phyloP scores from a whole-genome alignment of 2,797 vertebrate species.

The Cetoscarus ocellatus region DNA sequence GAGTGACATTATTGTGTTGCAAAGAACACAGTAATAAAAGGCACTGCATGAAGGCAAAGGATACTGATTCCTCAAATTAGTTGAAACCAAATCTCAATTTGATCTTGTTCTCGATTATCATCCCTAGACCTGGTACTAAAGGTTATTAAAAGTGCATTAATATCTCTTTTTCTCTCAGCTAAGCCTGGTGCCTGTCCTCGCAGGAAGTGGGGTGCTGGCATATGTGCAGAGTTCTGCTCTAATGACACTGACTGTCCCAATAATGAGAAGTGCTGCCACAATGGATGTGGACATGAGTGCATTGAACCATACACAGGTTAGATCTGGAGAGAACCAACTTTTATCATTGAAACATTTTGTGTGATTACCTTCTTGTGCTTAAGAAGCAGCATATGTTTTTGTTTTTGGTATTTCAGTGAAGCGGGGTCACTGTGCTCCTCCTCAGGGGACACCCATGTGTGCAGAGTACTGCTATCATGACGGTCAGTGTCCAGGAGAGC shows the following conservation, averaged over 20 bases:
- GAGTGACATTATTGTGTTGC: no score
- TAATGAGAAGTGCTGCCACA: constrained; percentile 83
- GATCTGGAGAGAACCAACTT: neutral
- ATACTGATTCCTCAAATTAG: no score
- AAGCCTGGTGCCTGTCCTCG: constrained; percentile 82
- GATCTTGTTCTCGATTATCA: no score
- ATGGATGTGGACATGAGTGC: constrained; percentile 82
- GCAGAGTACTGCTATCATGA: constrained; percentile 83
- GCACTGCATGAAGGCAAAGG: no score
- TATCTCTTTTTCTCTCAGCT: constrained; percentile 53
- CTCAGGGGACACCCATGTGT: constrained; percentile 76
- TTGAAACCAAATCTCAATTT: no score
- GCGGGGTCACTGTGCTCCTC: constrained; percentile 73
- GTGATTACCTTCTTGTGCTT: neutral
- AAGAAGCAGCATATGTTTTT: constrained; percentile 9
- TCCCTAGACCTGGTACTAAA: neutral
- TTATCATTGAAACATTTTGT: neutral
- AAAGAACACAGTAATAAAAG: no score
- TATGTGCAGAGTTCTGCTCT: constrained; percentile 75
- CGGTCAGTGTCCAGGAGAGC: constrained; percentile 79
- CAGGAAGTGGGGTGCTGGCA: constrained; percentile 46
- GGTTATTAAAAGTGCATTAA: neutral
- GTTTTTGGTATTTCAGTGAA: constrained; percentile 73
- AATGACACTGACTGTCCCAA: constrained; percentile 78
- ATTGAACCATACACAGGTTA: constrained; percentile 75